Evolutionary conservation across 2,888 invertebrate species (phyloP).

Genomic region (Megamerina dolium): DNA sequence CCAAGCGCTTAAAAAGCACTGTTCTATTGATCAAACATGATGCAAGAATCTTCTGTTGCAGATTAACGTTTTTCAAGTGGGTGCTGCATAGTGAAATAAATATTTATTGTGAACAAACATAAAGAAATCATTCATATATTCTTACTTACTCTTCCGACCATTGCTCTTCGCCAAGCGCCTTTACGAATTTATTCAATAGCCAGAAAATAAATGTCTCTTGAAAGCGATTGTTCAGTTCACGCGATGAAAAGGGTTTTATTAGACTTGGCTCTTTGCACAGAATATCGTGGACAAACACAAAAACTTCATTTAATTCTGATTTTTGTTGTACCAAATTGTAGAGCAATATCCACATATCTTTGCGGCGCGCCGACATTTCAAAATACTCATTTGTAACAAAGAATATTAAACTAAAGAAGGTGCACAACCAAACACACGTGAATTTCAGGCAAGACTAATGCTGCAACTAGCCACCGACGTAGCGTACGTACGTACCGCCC

Average conservation of each 20-base stretch:
- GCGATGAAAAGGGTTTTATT: slow-evolving; percentile 30
- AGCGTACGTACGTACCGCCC: too few species aligned
- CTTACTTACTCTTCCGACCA: slow-evolving; percentile 22
- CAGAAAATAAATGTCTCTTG: slow-evolving; percentile 37
- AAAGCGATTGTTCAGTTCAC: slow-evolving; percentile 28
- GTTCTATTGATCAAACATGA: slow-evolving; percentile 40
- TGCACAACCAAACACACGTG: too few species aligned
- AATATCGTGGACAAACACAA: slow-evolving; percentile 35
- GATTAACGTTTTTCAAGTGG: slow-evolving; percentile 31
- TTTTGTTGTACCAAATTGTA: slow-evolving; percentile 38
- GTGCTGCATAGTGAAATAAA: slow-evolving; percentile 24
- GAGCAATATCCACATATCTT: slow-evolving; percentile 43
- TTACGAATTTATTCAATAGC: slow-evolving; percentile 36
- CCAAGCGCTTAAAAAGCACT: slow-evolving; percentile 31
- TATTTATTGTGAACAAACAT: background rate
- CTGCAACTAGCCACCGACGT: too few species aligned
- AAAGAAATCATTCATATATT: background rate
- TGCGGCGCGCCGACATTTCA: slow-evolving; percentile 34
- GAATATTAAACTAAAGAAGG: too few species aligned
- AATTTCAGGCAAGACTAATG: too few species aligned
- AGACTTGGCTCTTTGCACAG: slow-evolving; percentile 41
- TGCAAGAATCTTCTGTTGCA: slow-evolving; percentile 39
- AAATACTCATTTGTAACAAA: background rate
- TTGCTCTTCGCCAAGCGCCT: too few species aligned
- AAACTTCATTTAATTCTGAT: slow-evolving; percentile 28